Conservation (phyloP, 23 tunicate genomes). For the Clavelina lepadiformis region DNA sequence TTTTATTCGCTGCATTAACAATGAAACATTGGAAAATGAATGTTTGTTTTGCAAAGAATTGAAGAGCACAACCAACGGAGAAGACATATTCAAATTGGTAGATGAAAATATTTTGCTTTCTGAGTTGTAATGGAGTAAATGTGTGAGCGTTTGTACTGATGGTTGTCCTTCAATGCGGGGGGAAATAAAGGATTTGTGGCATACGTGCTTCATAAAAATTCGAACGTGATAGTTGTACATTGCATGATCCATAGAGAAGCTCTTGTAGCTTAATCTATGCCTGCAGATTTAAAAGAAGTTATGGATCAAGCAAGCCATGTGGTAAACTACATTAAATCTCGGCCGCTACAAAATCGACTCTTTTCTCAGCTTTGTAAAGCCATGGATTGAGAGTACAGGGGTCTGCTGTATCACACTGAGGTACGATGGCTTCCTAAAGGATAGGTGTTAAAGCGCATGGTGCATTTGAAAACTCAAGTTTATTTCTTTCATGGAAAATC, state of each 20-base stretch:
- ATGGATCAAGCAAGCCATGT: conserved; percentile 44
- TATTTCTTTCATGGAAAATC: conserved; percentile 25
- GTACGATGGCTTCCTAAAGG: conserved; percentile 52
- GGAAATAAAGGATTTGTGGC: conserved; percentile 10
- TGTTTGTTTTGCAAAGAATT: conserved; percentile 59
- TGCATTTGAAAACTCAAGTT: conserved; percentile 44
- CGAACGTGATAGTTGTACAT: conserved; percentile 37
- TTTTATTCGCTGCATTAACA: conserved; percentile 52
- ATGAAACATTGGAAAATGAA: conserved; percentile 45
- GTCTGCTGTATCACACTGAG: conserved; percentile 37
- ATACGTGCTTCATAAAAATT: conserved; percentile 23
- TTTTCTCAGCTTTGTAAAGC: conserved; percentile 44
- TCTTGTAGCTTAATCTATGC: conserved; percentile 39
- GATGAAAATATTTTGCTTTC: conserved; percentile 43
- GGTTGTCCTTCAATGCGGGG: conserved; percentile 31
- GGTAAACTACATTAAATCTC: conserved; percentile 42
- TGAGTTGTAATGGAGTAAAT: conserved; percentile 33
- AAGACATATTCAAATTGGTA: conserved; percentile 43
- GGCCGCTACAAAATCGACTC: conserved; percentile 48
- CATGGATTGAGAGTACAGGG: conserved; percentile 39
- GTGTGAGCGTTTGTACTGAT: conserved; percentile 29
- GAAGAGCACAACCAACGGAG: conserved; percentile 52
- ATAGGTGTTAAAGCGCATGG: conserved; percentile 47
- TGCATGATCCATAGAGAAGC: too few species aligned
- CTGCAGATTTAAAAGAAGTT: conserved; percentile 27